Percentiles rank a stretch among this genome's conserved stretches.
Conservation (phyloP, 2,113 vertebrate genomes). For the Perognathus longimembris region DNA sequence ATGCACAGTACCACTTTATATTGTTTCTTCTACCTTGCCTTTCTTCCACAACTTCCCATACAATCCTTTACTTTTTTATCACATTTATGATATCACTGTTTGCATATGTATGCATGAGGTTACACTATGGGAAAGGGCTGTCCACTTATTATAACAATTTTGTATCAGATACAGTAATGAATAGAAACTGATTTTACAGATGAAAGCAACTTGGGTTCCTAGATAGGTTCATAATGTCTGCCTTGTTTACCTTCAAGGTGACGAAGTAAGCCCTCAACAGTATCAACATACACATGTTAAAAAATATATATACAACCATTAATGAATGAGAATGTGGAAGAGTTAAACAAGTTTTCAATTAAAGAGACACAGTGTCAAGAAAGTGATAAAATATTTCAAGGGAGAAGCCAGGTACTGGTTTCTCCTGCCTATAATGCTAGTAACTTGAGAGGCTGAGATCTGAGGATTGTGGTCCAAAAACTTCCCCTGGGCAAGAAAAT, state of each 20-base stretch:
- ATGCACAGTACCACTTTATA: neutral
- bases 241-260: neutral
- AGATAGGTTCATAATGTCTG: neutral
- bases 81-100: neutral
- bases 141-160: neutral
- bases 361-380: neutral
- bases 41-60: neutral
- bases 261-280: fast-evolving
- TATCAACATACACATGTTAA: neutral
- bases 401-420: neutral
- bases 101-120: neutral
- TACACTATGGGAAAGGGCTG: neutral
- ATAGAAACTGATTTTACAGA: neutral
- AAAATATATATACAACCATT: neutral
- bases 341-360: neutral
- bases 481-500: no score
- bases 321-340: neutral
- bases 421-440: no score
- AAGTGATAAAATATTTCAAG: neutral
- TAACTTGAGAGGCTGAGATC: no score
- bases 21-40: neutral
- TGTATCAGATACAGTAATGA: neutral
- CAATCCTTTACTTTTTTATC: neutral
- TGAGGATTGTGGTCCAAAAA: no score
- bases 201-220: neutral